Base-by-base conservation (phyloP, 2,888 invertebrate genomes). In the Heliconius ethilla region DNA sequence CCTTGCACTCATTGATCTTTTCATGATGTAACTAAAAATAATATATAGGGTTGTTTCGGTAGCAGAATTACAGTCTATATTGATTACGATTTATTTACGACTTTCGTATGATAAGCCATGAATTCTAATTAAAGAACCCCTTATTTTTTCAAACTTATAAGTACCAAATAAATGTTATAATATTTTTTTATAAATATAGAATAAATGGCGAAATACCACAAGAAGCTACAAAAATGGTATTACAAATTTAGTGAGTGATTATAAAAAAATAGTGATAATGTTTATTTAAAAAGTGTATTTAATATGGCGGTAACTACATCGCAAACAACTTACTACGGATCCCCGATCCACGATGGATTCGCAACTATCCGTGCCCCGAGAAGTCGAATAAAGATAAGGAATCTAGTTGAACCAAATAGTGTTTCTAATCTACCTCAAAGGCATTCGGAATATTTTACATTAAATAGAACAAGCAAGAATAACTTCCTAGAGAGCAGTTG, bases 341-440 rank as follows among this genome's bases (percentile, higher is more conserved):
- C 96, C 76, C 96, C 96, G 79, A 96, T 98, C 75, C 96, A 97
- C 90, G 98, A 98, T 90, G 98, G 98, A 77, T 98, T 97, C 91
- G 98, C 98, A 75, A 98, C 98, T n/a, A 97, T 98, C 84, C 95
- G 97, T 79, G 95, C 96, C 22, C 96, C 94, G 59, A 91, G 95
- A 84, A 94, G 94, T 84, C 88, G 93, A 82, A 93, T 94, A 82
- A 94, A 94, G 84, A 93, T 94, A 84, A 92, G 93, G 83, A 93
- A 90, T 85, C 85, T 93, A 86, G 91, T 93, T 81, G 93, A 93
- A 87, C 92, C 93, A 88, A 93, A 87, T 85, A 89, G 89, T 84
- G 87, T 85, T 77, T 84, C 86, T 63, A 92, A 91, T 88, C 90
- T 93, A 91, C 93, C 94, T 90, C 94, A 94, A 83, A 89, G 93